Evolutionary conservation across 2,797 vertebrate species (phyloP).

Genomic region (Eulemur rubriventer): DNA sequence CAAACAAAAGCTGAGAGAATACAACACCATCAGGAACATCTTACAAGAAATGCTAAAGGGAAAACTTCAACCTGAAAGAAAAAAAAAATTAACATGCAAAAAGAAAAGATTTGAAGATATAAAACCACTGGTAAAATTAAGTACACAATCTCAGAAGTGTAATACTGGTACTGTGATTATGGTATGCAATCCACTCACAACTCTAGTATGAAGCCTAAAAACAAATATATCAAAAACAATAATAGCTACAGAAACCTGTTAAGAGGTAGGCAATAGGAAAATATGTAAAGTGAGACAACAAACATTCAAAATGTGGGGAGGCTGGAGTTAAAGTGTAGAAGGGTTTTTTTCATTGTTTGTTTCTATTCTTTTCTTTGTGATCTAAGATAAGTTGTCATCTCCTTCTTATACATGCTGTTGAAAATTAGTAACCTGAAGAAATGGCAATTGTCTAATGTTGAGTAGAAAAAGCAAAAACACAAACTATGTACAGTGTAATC

Average conservation of each 20-base stretch:
- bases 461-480: neutral
- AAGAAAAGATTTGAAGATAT: too few relatives aligned
- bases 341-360: neutral
- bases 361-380: neutral
- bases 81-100: too few relatives aligned
- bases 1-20: too few relatives aligned
- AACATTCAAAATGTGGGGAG: neutral
- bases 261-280: neutral
- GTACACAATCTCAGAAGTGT: too few relatives aligned
- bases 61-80: too few relatives aligned
- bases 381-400: neutral
- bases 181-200: too few relatives aligned
- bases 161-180: too few relatives aligned
- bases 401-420: neutral
- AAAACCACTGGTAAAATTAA: too few relatives aligned
- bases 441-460: slow-evolving; percentile 13
- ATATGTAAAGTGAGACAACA: neutral
- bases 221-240: neutral
- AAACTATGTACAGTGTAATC: neutral
- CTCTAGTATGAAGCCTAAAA: neutral
- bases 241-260: neutral
- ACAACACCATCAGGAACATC: too few relatives aligned
- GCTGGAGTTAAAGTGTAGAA: neutral
- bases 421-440: slow-evolving; percentile 28
- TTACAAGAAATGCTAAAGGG: too few relatives aligned